A percentile compares a stretch with the other conserved stretches of the same genome.
Conservation (phyloP, 1,140 invertebrate genomes). For the Homarus americanus region DNA sequence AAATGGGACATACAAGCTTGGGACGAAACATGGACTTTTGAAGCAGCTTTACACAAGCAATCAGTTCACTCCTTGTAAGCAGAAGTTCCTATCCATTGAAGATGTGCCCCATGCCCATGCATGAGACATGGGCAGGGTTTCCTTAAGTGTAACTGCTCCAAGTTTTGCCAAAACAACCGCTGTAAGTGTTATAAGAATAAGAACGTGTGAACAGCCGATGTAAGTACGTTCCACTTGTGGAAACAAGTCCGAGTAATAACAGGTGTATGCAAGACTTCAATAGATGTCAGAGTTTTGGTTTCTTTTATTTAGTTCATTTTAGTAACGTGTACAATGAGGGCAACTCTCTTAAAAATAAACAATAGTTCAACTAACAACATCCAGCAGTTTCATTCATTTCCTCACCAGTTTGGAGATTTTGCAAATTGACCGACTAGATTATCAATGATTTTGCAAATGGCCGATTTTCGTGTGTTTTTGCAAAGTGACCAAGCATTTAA, state of each 20-base stretch:
- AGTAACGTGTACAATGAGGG: not conserved
- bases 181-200: no score
- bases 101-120: constrained; percentile 27
- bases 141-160: constrained; percentile 8
- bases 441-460: not conserved
- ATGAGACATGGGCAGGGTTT: constrained; percentile 16
- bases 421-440: not conserved
- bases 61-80: constrained; percentile 43
- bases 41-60: constrained; percentile 39
- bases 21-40: constrained; percentile 18
- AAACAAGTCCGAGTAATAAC: not conserved
- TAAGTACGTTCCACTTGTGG: constrained; percentile 15
- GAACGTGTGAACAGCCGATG: constrained; percentile 30
- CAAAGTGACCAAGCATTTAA: no score
- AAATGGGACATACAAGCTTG: no score
- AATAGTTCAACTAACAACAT: no score
- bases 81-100: constrained; percentile 39
- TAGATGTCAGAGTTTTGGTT: not conserved
- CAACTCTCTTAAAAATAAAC: not conserved
- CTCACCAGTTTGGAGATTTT: not conserved
- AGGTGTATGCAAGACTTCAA: not conserved
- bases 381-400: no score
- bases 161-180: no score
- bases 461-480: not conserved
- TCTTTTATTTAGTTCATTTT: not conserved